A percentile compares a stretch with the other conserved stretches of the same genome.
Evolutionary conservation across 2,113 vertebrate species (phyloP).

Genomic region (Chascanopsetta lugubris): DNA sequence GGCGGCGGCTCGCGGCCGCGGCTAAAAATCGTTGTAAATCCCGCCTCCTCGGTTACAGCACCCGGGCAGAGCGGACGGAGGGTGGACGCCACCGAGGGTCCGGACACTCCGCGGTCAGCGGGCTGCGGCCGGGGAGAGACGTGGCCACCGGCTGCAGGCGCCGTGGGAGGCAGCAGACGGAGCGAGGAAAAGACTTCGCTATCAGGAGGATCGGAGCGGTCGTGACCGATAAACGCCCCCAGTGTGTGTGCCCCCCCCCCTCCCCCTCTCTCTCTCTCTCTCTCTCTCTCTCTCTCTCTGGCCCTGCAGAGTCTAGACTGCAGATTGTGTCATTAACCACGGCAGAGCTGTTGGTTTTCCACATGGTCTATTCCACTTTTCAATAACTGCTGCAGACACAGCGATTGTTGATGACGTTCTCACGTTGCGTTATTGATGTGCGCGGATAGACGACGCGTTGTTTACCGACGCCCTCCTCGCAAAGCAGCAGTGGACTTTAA

Average conservation of each 20-base stretch:
- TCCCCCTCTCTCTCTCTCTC: no score
- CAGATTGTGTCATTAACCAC: constrained; percentile 41
- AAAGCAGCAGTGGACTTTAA: constrained; percentile 19
- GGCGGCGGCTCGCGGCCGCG: no score
- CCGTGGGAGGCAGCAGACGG: constrained; percentile 51
- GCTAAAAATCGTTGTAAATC: constrained; percentile 42
- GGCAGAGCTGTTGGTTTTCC: constrained; percentile 6
- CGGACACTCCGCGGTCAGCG: constrained; percentile 28
- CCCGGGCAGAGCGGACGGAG: not conserved
- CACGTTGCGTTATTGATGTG: constrained; percentile 20
- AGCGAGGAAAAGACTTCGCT: constrained; percentile 51
- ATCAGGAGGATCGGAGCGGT: constrained; percentile 51
- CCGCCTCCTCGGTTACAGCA: constrained; percentile 12
- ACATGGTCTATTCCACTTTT: constrained; percentile 3
- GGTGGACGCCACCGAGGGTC: constrained; percentile 11
- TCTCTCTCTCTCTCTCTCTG: constrained; percentile 57
- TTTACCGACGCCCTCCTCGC: constrained; percentile 15
- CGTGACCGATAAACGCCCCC: constrained; percentile 38
- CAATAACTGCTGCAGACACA: not conserved
- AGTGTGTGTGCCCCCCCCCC: no score
- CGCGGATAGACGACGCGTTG: constrained; percentile 12
- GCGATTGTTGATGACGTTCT: constrained; percentile 23
- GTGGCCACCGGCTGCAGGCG: constrained; percentile 28
- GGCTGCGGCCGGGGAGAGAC: no score
- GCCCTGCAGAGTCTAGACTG: constrained; percentile 56